A percentile compares a stretch with the other conserved stretches of the same genome.
These are phyloP conservation scores for Aphrocallistes beatrix DNA, from an alignment of 37 sponge, comb jelly and placozoan genomes.

Conservation along the genomic window DNA sequence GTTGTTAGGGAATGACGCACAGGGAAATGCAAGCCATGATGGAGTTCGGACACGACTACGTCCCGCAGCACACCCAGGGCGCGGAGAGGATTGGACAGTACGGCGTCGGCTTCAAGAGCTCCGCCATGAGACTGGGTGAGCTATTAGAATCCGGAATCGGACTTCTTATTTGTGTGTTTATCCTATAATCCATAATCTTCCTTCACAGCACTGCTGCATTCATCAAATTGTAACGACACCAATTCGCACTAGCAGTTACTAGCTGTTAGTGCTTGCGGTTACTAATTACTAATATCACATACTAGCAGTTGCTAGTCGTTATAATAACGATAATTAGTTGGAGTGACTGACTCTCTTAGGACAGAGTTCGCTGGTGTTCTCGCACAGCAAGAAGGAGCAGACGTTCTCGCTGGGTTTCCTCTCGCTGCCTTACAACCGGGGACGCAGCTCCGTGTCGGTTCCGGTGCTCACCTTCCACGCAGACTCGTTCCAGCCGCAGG, in stretches of 20 bases:
- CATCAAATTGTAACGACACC: no score
- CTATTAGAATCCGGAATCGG: no score
- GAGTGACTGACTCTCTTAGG: background rate
- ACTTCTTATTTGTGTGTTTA: no score
- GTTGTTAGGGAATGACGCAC: background rate
- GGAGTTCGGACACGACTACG: constrained; percentile 10
- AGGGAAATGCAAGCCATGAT: background rate
- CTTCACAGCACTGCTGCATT: no score
- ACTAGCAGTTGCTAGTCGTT: no score
- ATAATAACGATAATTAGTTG: no score
- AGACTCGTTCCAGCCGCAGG: background rate
- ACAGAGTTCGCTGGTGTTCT: background rate
- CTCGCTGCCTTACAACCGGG: background rate
- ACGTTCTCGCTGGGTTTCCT: constrained; percentile 3
- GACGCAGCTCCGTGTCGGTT: background rate
- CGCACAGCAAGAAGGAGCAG: background rate
- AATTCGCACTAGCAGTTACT: background rate
- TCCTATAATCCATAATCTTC: no score
- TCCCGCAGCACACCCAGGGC: background rate
- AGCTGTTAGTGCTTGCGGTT: no score
- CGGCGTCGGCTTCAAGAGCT: background rate
- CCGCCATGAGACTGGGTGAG: background rate
- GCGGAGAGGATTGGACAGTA: background rate
- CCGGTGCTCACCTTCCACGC: background rate
- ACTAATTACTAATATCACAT: no score